Evolutionary conservation across 2,797 vertebrate species (phyloP), one percentile per base, ranked within the genome.

Genomic region (Micromesistius poutassou): DNA sequence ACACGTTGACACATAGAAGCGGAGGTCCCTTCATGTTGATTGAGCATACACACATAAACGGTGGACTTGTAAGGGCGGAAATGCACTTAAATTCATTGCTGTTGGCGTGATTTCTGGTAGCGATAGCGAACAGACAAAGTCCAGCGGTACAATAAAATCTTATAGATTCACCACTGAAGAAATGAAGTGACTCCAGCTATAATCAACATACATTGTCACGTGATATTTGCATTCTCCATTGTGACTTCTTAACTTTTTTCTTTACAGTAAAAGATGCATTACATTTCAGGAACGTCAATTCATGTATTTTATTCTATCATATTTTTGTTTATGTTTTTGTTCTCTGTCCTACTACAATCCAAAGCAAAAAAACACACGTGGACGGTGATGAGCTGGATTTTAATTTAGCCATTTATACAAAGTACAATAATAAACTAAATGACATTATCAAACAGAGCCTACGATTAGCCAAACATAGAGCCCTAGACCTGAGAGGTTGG

Each of bases 121-220:
- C 25, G 30, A 71, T 75, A 77, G 79, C 79, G 79, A 77, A 81
- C 50, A 72, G 10, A 50, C 79, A 80, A 81, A 86, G 82, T 77
- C 74, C 78, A 71, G 74, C 4, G 19, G 42, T n/a, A 25, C 71
- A 22, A 38, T 86, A 73, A 84, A 81, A 72, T 71, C 75, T 74
- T 78, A 71, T 30, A 13, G 38, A 79, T 3, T 73, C 8, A 82
- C 55, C 72, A 40, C 71, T 76, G 66, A 71, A 71, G 78, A 46
- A 40, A 9, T 35, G 12, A 3, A 30, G 35, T 5, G 33, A 74
- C 35, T 33, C 5, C 14, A 71, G 50, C 62, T 19, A 81, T 76
- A 4, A 73, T 76, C 77, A 77, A 78, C 42, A 42, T 55, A n/a
- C 8, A n/a, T 62, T n/a, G 22, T 62, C 50, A 62, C 19, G 16